Base-by-base conservation (phyloP, 2,888 invertebrate species). In the Callimorpha dominula region DNA sequence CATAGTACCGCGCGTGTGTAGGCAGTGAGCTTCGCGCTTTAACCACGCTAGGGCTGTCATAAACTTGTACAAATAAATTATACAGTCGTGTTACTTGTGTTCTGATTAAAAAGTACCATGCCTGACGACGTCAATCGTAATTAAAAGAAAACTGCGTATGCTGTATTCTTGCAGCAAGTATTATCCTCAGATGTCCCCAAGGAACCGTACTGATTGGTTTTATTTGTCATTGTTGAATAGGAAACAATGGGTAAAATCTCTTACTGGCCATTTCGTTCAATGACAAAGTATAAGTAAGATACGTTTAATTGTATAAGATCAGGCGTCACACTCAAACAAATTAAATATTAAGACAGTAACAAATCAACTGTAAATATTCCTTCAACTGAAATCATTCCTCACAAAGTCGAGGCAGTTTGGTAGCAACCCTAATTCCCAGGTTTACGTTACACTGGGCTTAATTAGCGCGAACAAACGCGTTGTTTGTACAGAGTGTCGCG, bases 381-480 rank as follows among this genome's bases (percentile, higher is more conserved):
- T 31, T 0, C 7, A 31, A 60, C 14, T 60, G 31, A 31, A 60
- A 14, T 31, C 14, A 57, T 57, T 60, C 6, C 6, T 31, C 14
- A 60, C 14, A 57, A 57, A 81, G 40, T 42, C 12, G n/a, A 60
- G 8, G 31, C n/a, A 20, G 50, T 65, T 67, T 63, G 46, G 83
- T 84, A 66, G 15, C 81, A 83, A 15, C 84, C 83, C 83, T 83
- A 84, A 75, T 75, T 75, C 60, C 77, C 57, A 60, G 78, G 79
- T 76, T 81, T 75, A 79, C 76, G 77, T 79, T 78, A 84, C 88
- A 87, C 86, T 87, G 84, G 70, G 85, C 83, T 88, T 91, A 92
- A 93, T 93, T 91, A 92, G 89, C 85, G 87, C 85, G 86, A 89
- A 89, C 89, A 88, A 89, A 89, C 88, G 87, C 84, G 83, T 88